These are phyloP conservation scores for Labia minor DNA, from an alignment of 2,888 invertebrate species.

Conservation along the genomic window DNA sequence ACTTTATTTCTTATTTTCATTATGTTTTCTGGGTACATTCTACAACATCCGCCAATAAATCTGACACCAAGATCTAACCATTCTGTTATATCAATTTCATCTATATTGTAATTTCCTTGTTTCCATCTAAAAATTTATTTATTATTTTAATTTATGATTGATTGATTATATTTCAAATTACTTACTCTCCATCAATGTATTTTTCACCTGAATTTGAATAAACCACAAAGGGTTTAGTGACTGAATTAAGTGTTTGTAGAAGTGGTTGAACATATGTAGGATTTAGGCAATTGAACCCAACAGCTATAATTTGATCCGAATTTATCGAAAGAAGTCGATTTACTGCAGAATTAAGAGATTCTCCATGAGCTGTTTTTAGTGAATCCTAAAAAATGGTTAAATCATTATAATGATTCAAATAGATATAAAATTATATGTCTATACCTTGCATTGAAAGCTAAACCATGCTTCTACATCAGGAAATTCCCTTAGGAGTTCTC, in stretches of 20 bases:
- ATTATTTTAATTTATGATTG: neutral
- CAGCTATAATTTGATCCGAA: slow-evolving; percentile 63
- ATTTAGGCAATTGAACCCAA: slow-evolving; percentile 81
- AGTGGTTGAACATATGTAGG: slow-evolving; percentile 53
- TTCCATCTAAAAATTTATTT: slow-evolving; percentile 29
- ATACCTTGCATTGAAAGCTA: slow-evolving; percentile 74
- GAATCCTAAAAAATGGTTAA: slow-evolving; percentile 43
- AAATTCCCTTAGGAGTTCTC: slow-evolving; percentile 66
- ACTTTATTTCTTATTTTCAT: slow-evolving; percentile 57
- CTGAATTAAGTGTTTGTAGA: slow-evolving; percentile 30
- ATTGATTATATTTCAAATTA: slow-evolving; percentile 14
- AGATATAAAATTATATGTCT: too few relatives aligned
- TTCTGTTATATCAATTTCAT: slow-evolving; percentile 55
- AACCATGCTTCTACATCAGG: slow-evolving; percentile 76
- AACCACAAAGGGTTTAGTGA: slow-evolving; percentile 57
- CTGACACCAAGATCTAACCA: slow-evolving; percentile 74
- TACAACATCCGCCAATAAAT: slow-evolving; percentile 86
- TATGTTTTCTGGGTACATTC: slow-evolving; percentile 73
- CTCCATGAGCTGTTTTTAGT: slow-evolving; percentile 62
- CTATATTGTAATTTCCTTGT: slow-evolving; percentile 56
- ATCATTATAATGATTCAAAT: neutral
- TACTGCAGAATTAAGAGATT: slow-evolving; percentile 62
- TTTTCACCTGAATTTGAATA: slow-evolving; percentile 89
- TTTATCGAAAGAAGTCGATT: slow-evolving; percentile 48
- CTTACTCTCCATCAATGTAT: slow-evolving; percentile 52